These are phyloP conservation scores for Mesoclemmys tuberculata DNA, from an alignment of 2,113 vertebrate genomes.

Conservation along the genomic window DNA sequence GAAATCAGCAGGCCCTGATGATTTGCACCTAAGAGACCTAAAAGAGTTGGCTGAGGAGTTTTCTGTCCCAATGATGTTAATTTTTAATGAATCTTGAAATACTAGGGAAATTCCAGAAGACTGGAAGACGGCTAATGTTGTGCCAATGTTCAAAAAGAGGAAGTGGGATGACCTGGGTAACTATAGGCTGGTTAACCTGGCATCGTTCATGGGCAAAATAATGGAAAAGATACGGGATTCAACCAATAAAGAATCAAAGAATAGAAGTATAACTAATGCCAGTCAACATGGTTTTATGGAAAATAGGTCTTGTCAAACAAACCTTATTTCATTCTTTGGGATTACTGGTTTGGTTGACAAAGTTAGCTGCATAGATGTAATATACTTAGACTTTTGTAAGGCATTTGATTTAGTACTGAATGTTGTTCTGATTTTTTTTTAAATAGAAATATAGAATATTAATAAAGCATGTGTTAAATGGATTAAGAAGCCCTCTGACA, in stretches of 20 bases:
- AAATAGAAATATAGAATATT: background rate
- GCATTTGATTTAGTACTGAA: background rate
- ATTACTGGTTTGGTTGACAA: background rate
- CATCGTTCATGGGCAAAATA: conserved; percentile 7
- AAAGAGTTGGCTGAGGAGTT: background rate
- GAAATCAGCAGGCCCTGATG: background rate
- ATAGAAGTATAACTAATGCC: background rate
- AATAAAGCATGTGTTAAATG: background rate
- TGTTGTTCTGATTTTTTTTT: background rate
- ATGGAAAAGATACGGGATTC: conserved; percentile 30
- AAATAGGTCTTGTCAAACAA: background rate
- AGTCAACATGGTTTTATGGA: background rate
- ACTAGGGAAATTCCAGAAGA: conserved; percentile 2
- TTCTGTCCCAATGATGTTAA: background rate
- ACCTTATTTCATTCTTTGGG: background rate
- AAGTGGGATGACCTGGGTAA: background rate
- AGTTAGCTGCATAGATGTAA: background rate
- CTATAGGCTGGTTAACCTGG: background rate
- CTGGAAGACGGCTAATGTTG: background rate
- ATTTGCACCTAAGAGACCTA: background rate
- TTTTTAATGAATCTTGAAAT: background rate
- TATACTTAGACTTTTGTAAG: background rate
- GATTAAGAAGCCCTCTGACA: background rate
- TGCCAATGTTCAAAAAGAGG: background rate
- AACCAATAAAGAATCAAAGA: background rate